phyloP scores from a whole-genome alignment of 2,113 vertebrate genomes.

The Telmatochromis sp. region DNA sequence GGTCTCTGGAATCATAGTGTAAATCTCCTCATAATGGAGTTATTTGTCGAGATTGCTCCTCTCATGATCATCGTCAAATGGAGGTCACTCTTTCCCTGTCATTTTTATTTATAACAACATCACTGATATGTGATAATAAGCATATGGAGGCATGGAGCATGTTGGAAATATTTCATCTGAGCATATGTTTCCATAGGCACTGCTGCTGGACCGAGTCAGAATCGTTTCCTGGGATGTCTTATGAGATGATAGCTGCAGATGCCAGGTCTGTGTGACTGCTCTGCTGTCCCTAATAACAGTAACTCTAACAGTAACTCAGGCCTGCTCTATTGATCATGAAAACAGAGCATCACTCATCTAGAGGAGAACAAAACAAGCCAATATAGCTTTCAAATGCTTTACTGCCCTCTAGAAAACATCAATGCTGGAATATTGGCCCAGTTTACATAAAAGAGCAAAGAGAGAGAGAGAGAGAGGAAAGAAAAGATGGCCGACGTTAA shows the following conservation, averaged over 20 bases:
- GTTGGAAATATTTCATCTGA: not conserved
- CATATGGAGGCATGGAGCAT: not conserved
- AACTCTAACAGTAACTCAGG: conserved; percentile 36
- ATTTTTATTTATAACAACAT: not conserved
- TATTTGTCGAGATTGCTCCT: not conserved
- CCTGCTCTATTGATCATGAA: conserved; percentile 53
- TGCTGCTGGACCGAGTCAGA: not conserved
- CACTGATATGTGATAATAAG: not conserved
- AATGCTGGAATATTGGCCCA: conserved; percentile 52
- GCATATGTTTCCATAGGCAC: conserved; percentile 15
- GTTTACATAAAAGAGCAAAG: conserved; percentile 56
- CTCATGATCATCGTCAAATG: not conserved
- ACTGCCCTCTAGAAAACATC: conserved; percentile 64
- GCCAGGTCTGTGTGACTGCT: not conserved
- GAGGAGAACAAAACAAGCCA: conserved; percentile 59
- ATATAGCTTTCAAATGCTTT: conserved; percentile 62
- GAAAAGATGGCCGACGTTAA: conserved; percentile 59
- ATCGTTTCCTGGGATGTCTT: not conserved
- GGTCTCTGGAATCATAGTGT: not conserved
- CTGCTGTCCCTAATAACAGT: conserved; percentile 9
- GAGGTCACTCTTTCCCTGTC: not conserved
- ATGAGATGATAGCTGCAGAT: not conserved
- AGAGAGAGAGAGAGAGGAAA: not conserved
- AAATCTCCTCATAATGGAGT: not conserved
- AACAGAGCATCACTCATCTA: conserved; percentile 54